phyloP scores from a whole-genome alignment of 2,113 vertebrate genomes.

The Hyperoodon ampullatus region DNA sequence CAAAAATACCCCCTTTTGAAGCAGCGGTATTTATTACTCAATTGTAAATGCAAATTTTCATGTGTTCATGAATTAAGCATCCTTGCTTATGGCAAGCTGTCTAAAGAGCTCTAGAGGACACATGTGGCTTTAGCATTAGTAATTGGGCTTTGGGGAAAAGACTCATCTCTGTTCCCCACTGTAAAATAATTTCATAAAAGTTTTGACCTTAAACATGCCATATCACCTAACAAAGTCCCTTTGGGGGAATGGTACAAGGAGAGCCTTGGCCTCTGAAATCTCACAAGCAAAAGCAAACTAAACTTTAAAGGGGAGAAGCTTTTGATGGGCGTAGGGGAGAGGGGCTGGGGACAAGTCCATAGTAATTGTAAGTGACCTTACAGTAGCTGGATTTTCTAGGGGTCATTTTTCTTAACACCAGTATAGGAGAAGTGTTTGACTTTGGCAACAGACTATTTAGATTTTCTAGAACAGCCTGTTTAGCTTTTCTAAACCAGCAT shows the following conservation, averaged over 20 bases:
- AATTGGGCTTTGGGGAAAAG: conserved; percentile 71
- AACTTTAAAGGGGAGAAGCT: conserved; percentile 64
- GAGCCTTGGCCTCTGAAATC: conserved; percentile 72
- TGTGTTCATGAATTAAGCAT: conserved; percentile 76
- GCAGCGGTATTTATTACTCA: conserved; percentile 68
- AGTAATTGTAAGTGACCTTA: neutral
- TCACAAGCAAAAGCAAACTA: conserved; percentile 64
- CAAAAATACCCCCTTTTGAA: conserved; percentile 64
- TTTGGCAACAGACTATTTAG: neutral
- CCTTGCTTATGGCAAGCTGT: conserved; percentile 65
- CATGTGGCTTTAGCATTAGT: conserved; percentile 55
- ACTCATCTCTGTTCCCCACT: conserved; percentile 60
- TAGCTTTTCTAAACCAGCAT: neutral
- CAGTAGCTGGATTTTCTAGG: neutral
- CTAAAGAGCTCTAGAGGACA: conserved; percentile 70
- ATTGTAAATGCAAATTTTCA: conserved; percentile 78
- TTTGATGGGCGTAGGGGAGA: neutral
- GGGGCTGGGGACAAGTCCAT: accelerated
- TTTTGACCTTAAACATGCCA: conserved; percentile 71
- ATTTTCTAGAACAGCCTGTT: neutral
- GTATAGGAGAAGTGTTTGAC: neutral
- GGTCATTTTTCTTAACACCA: neutral
- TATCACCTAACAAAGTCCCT: conserved; percentile 73
- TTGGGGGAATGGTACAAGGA: conserved; percentile 51
- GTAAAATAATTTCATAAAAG: conserved; percentile 78